phyloP scores from a whole-genome alignment of 1,140 invertebrate species.

The Lepeophtheirus salmonis region DNA sequence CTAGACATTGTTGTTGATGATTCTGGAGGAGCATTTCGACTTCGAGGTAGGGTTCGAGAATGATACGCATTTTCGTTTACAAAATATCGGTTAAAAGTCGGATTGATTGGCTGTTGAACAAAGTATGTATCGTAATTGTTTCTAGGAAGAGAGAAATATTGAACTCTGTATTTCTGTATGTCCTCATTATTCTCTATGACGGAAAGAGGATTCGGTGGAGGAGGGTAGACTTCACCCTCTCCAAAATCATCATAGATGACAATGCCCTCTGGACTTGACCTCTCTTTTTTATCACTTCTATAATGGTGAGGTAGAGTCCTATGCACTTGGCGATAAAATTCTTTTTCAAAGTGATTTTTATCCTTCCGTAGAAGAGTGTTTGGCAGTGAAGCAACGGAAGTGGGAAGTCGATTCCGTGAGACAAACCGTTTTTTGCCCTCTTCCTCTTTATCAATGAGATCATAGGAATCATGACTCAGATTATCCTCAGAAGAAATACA shows the following conservation, averaged over 20 bases:
- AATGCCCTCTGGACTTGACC: not conserved
- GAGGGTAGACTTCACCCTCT: too few species aligned
- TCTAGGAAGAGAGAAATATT: not conserved
- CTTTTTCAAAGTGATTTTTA: constrained; percentile 7
- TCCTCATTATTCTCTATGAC: too few species aligned
- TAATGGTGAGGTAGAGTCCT: not conserved
- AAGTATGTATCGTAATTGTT: not conserved
- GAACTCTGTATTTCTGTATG: not conserved
- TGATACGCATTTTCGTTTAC: not conserved
- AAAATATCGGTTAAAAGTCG: not conserved
- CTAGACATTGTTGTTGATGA: too few species aligned
- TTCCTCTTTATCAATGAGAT: constrained; percentile 42
- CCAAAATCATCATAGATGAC: not conserved
- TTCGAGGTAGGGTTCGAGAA: not conserved
- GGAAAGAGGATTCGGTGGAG: too few species aligned
- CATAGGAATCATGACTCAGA: constrained; percentile 68
- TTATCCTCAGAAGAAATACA: constrained; percentile 51
- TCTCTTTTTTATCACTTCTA: not conserved
- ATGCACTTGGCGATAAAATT: constrained; percentile 1
- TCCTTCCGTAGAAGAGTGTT: not conserved
- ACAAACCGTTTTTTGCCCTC: not conserved
- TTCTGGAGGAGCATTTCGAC: not conserved
- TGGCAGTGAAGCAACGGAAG: not conserved
- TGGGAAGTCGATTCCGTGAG: not conserved
- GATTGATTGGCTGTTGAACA: not conserved